These are phyloP conservation scores for Dasypolia templi DNA, from an alignment of 2,888 invertebrate species.

Conservation along the genomic window DNA sequence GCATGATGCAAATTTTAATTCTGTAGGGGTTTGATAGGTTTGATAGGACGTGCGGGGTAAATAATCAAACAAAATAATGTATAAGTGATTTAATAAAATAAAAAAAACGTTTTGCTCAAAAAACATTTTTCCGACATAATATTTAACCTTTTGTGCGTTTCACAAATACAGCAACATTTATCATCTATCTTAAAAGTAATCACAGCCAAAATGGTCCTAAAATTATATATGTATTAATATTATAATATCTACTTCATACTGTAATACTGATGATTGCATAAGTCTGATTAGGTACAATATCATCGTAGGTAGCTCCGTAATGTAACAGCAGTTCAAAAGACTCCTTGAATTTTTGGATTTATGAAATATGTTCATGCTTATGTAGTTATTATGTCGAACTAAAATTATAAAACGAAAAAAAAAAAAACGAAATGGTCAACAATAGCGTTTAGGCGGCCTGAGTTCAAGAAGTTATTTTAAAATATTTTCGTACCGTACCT, in stretches of 20 bases:
- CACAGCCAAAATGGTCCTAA: conserved; percentile 67
- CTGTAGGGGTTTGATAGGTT: background rate
- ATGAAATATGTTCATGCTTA: conserved; percentile 2
- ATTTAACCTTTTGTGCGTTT: background rate
- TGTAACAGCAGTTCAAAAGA: conserved; percentile 10
- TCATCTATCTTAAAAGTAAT: conserved; percentile 56
- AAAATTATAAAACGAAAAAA: conserved; percentile 16
- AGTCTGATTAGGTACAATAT: conserved; percentile 16
- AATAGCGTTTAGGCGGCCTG: conserved; percentile 36
- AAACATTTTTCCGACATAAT: conserved; percentile 6
- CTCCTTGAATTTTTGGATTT: background rate
- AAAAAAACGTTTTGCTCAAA: conserved; percentile 15
- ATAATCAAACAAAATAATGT: conserved; percentile 12
- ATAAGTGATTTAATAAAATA: conserved; percentile 32
- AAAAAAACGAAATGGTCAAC: conserved; percentile 11
- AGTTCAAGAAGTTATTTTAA: conserved; percentile 17
- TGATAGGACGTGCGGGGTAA: background rate
- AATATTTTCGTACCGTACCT: conserved; percentile 1
- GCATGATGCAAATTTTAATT: background rate
- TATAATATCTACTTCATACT: conserved; percentile 8
- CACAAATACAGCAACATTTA: conserved; percentile 8
- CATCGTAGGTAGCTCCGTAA: conserved; percentile 16
- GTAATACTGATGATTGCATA: conserved; percentile 59
- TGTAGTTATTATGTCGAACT: conserved; percentile 4
- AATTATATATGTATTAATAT: conserved; percentile 19